Percentiles rank a stretch among this genome's conserved stretches.
These are phyloP conservation scores for Akabosia matsudoensis DNA, from an alignment of 1,140 invertebrate species.

Conservation along the genomic window DNA sequence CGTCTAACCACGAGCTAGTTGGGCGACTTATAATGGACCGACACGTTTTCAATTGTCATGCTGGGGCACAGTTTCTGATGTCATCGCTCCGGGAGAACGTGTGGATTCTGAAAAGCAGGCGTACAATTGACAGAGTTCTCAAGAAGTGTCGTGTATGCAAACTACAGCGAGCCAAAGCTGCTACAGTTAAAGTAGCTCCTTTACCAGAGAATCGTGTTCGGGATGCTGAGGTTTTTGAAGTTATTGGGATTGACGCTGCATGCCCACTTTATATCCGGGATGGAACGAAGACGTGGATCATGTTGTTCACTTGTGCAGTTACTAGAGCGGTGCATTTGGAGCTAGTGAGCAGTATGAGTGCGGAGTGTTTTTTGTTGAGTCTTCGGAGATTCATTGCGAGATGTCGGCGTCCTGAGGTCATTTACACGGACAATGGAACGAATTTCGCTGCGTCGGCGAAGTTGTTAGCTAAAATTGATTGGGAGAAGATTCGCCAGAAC, in stretches of 20 bases:
- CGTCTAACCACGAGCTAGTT: conserved; percentile 39
- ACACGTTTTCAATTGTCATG: conserved; percentile 36
- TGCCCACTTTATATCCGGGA: conserved; percentile 47
- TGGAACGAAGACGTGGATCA: conserved; percentile 48
- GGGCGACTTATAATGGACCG: conserved; percentile 40
- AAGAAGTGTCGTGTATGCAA: conserved; percentile 47
- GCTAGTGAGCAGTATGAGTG: conserved; percentile 47
- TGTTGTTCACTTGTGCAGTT: conserved; percentile 50
- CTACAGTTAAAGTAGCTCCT: conserved; percentile 40
- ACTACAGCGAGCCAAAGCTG: conserved; percentile 42
- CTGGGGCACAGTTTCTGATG: conserved; percentile 26
- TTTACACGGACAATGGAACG: conserved; percentile 52
- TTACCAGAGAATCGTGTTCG: conserved; percentile 46
- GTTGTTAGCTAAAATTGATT: conserved; percentile 33
- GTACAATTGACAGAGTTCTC: conserved; percentile 44
- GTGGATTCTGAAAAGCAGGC: conserved; percentile 46
- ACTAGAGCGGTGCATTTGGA: conserved; percentile 46
- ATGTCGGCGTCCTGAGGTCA: conserved; percentile 47
- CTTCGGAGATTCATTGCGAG: conserved; percentile 51
- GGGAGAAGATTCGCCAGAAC: conserved; percentile 47
- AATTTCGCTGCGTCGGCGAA: conserved; percentile 50
- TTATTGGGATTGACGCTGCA: conserved; percentile 49
- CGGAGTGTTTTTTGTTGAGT: conserved; percentile 50
- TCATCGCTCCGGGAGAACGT: conserved; percentile 41
- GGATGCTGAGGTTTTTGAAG: conserved; percentile 48